phyloP scores from a whole-genome alignment of 2,113 vertebrate species.

The Pitta sordida region DNA sequence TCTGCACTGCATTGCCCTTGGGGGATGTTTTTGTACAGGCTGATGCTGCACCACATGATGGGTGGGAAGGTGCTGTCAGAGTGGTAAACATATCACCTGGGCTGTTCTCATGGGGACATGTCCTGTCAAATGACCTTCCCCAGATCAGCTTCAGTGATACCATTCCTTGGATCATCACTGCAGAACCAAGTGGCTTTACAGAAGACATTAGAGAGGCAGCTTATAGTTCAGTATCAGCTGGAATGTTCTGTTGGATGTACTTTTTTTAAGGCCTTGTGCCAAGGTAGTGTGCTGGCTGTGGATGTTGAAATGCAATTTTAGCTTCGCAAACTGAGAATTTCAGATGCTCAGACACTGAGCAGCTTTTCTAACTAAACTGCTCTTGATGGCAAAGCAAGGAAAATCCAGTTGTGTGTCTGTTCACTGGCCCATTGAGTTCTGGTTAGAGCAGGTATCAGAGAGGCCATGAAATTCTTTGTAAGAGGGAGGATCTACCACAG shows the following conservation, averaged over 20 bases:
- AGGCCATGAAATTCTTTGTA: neutral
- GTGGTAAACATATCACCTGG: neutral
- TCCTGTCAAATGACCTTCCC: neutral
- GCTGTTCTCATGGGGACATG: neutral
- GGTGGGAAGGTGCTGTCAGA: neutral
- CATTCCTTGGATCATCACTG: neutral
- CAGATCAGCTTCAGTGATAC: neutral
- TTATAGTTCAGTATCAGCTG: neutral
- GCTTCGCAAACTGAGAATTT: neutral
- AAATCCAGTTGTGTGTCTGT: neutral
- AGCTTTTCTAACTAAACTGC: neutral
- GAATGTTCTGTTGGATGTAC: accelerated
- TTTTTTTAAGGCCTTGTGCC: neutral
- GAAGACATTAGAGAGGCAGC: neutral
- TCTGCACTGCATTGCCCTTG: neutral
- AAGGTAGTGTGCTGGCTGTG: neutral
- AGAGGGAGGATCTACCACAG: neutral
- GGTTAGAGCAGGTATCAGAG: neutral
- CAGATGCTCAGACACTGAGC: neutral
- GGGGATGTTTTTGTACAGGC: neutral
- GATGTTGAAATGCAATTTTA: neutral
- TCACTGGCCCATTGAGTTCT: neutral
- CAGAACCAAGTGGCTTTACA: neutral
- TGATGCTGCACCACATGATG: neutral
- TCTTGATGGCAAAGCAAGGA: neutral